phyloP scores from a whole-genome alignment of 2,888 invertebrate species.

The Helicoverpa assulta region DNA sequence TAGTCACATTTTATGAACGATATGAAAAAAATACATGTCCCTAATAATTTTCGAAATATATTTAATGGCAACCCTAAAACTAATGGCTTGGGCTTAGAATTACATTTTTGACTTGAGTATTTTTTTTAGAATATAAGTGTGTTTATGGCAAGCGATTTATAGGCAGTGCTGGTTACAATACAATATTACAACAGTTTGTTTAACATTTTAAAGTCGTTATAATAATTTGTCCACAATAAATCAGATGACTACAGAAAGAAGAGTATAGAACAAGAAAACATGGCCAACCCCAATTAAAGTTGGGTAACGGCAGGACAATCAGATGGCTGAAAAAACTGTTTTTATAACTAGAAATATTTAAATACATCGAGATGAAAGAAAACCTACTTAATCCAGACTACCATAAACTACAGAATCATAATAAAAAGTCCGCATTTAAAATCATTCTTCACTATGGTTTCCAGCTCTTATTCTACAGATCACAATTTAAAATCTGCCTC shows the following conservation, averaged over 20 bases:
- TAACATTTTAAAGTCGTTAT: neutral
- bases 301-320: no score
- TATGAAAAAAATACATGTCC: conserved; percentile 15
- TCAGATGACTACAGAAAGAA: no score
- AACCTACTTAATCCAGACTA: neutral
- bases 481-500: neutral
- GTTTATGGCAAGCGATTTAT: neutral
- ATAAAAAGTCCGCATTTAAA: neutral
- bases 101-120: neutral
- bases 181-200: neutral
- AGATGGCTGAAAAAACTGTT: neutral
- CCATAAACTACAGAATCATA: neutral
- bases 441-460: neutral
- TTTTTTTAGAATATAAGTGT: neutral
- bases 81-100: neutral
- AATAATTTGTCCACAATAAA: neutral
- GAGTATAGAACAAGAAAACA: no score
- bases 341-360: neutral
- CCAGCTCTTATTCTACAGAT: neutral
- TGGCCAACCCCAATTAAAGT: no score
- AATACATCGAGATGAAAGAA: neutral
- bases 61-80: neutral
- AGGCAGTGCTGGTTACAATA: neutral
- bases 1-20: conserved; percentile 20
- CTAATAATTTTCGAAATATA: neutral